Conservation (phyloP, 1,140 invertebrate species). For the Megalopta genalis region DNA sequence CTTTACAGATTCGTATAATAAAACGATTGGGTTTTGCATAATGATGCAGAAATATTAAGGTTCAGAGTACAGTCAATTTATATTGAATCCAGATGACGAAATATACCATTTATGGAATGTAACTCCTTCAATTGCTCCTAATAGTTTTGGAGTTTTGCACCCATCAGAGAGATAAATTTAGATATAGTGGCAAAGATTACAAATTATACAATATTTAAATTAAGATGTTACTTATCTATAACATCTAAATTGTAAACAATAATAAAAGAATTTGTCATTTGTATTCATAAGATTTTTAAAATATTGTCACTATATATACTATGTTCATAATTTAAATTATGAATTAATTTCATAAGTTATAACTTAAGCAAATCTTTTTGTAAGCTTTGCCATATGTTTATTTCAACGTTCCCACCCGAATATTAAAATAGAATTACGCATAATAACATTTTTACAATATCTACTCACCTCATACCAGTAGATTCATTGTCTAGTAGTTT, state of each 20-base stretch:
- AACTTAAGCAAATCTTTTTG: too few relatives aligned
- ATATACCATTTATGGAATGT: not conserved
- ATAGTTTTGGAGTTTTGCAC: not conserved
- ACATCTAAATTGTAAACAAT: not conserved
- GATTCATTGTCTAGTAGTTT: slow-evolving; percentile 76
- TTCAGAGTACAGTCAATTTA: not conserved
- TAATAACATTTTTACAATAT: slow-evolving; percentile 75
- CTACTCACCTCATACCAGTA: slow-evolving; percentile 75
- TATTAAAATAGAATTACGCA: slow-evolving; percentile 65
- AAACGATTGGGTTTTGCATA: slow-evolving; percentile 7
- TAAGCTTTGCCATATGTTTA: slow-evolving; percentile 50
- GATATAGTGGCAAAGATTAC: slow-evolving; percentile 40
- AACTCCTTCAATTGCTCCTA: not conserved
- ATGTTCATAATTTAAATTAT: not conserved
- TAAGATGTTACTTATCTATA: too few relatives aligned
- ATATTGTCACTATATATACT: not conserved
- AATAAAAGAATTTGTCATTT: not conserved
- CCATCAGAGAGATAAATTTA: slow-evolving; percentile 8
- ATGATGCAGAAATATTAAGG: slow-evolving; percentile 1
- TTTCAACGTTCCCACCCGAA: slow-evolving; percentile 64
- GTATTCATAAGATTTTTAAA: not conserved
- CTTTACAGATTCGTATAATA: slow-evolving; percentile 4
- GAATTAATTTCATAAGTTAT: too few relatives aligned
- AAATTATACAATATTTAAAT: not conserved
- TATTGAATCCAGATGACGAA: slow-evolving; percentile 10